A percentile compares a stretch with the other conserved stretches of the same genome.
Evolutionary conservation across 2,888 invertebrate species (phyloP).

Genomic region (Schrankia costaestrigalis): DNA sequence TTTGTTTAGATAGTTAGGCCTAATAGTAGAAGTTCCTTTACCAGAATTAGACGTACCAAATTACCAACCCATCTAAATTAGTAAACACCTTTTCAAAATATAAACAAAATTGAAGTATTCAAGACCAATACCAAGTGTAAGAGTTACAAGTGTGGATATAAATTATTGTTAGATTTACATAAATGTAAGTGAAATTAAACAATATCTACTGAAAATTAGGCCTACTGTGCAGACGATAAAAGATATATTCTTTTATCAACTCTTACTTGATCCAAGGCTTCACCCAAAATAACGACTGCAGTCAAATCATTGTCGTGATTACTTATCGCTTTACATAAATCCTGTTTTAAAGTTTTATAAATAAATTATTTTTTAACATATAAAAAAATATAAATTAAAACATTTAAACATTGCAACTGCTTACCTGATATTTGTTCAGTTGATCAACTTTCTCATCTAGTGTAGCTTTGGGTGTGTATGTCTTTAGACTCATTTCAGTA

Average conservation of each 20-base stretch:
- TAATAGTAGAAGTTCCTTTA: slow-evolving; percentile 23
- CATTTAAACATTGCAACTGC: slow-evolving; percentile 18
- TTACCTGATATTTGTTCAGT: slow-evolving; percentile 93
- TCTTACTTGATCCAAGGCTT: slow-evolving; percentile 93
- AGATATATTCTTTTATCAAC: slow-evolving; percentile 32
- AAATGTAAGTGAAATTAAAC: slow-evolving; percentile 59
- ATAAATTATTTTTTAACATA: slow-evolving; percentile 26
- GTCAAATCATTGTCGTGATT: slow-evolving; percentile 85
- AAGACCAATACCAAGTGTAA: slow-evolving; percentile 18
- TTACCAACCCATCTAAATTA: slow-evolving; percentile 44
- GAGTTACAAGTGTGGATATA: slow-evolving; percentile 20
- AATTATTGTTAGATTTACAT: slow-evolving; percentile 44
- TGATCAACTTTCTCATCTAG: slow-evolving; percentile 95
- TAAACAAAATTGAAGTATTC: slow-evolving; percentile 24
- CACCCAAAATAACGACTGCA: slow-evolving; percentile 87
- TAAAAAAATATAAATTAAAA: slow-evolving; percentile 4
- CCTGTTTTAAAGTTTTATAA: slow-evolving; percentile 80
- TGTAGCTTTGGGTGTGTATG: slow-evolving; percentile 90
- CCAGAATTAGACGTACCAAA: slow-evolving; percentile 44
- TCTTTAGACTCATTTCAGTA: slow-evolving; percentile 91
- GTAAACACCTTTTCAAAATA: slow-evolving; percentile 43
- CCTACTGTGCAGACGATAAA: slow-evolving; percentile 60
- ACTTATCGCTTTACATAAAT: slow-evolving; percentile 87
- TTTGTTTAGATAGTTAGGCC: slow-evolving; percentile 31
- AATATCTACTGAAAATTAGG: slow-evolving; percentile 74